Evolutionary conservation across 2,113 vertebrate genomes (phyloP).

Genomic region (Parotia lawesii): DNA sequence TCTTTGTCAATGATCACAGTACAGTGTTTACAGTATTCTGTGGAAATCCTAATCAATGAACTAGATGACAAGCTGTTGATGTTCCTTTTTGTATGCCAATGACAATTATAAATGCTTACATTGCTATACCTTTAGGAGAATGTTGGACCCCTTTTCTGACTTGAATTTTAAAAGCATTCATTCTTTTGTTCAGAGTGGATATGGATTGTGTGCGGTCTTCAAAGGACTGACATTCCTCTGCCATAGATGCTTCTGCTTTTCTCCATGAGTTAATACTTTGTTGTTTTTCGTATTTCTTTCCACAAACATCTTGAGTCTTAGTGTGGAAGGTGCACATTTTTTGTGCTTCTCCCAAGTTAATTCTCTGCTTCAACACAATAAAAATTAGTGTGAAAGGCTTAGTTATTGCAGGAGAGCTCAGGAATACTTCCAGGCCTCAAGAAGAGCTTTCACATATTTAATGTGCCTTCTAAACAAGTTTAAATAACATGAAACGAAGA

Average conservation of each 20-base stretch:
- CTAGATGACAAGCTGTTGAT: neutral
- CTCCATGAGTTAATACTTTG: neutral
- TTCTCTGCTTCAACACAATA: neutral
- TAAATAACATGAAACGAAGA: neutral
- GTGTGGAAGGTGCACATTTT: neutral
- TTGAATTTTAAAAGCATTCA: neutral
- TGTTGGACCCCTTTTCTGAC: neutral
- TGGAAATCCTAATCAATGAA: neutral
- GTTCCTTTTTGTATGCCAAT: neutral
- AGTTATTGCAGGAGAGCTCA: neutral
- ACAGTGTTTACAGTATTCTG: neutral
- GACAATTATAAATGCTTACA: neutral
- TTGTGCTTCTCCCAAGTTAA: neutral
- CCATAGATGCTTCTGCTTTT: neutral
- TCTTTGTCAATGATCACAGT: neutral
- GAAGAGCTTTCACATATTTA: neutral
- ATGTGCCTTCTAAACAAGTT: neutral
- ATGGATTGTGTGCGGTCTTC: neutral
- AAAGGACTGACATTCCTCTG: neutral
- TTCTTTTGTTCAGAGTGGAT: neutral
- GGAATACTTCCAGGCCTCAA: neutral
- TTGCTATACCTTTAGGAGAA: neutral
- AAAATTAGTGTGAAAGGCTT: neutral
- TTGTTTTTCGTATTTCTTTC: neutral
- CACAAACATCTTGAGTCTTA: neutral